A percentile compares a stretch with the other conserved stretches of the same genome.
Evolutionary conservation across 2,113 vertebrate genomes (phyloP).

Genomic region (Dasyprocta punctata): DNA sequence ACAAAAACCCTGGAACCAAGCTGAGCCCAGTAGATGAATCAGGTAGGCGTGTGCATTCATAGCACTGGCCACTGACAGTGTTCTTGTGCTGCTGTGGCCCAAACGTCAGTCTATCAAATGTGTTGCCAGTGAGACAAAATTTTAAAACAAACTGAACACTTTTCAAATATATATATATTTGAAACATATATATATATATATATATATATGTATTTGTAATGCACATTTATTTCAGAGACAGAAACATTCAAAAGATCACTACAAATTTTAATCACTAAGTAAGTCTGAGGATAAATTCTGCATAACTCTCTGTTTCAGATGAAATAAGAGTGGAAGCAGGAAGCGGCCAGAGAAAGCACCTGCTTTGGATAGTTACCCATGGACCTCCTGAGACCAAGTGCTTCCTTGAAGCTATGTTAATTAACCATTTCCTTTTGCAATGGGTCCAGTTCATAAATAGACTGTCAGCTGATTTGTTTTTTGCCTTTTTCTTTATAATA

Average conservation of each 20-base stretch:
- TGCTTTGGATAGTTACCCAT: slow-evolving; percentile 78
- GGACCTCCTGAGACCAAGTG: slow-evolving; percentile 76
- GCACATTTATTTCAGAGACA: not conserved
- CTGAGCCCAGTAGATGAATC: slow-evolving; percentile 83
- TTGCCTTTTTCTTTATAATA: slow-evolving; percentile 9
- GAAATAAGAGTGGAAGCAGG: slow-evolving; percentile 52
- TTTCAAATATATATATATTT: slow-evolving; percentile 68
- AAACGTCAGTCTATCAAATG: slow-evolving; percentile 80
- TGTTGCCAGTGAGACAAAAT: slow-evolving; percentile 66
- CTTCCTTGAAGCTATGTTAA: slow-evolving; percentile 80
- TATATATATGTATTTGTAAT: slow-evolving; percentile 63
- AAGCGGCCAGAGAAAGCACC: slow-evolving; percentile 76
- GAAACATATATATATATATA: not conserved
- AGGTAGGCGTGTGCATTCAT: slow-evolving; percentile 85
- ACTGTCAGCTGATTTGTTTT: slow-evolving; percentile 61
- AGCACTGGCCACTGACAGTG: slow-evolving; percentile 78
- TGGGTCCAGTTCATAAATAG: slow-evolving; percentile 77
- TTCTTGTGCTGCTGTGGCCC: slow-evolving; percentile 75
- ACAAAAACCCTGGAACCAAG: slow-evolving; percentile 84
- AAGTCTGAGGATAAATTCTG: slow-evolving; percentile 72
- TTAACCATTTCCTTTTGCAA: slow-evolving; percentile 83
- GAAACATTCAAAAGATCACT: not conserved
- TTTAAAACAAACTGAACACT: slow-evolving; percentile 72
- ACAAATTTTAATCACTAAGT: slow-evolving; percentile 68
- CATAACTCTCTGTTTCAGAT: slow-evolving; percentile 55